Conservation (phyloP, 2,113 vertebrate genomes). For the Pungitius pungitius region DNA sequence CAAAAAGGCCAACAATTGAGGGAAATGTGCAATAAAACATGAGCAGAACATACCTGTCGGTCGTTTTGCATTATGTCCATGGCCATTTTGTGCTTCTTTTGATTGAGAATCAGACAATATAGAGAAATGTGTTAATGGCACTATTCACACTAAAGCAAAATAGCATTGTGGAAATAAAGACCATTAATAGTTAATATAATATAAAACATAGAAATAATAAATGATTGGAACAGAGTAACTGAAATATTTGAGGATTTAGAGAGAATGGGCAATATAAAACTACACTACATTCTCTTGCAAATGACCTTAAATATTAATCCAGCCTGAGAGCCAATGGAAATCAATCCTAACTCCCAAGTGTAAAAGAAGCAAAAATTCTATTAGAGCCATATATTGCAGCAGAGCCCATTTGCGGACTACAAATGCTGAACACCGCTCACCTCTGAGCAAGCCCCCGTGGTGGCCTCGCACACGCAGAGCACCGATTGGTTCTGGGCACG, state of each 20-base stretch:
- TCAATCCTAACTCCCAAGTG: constrained; percentile 47
- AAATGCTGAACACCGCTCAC: constrained; percentile 69
- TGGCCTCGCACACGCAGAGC: constrained; percentile 84
- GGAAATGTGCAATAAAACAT: background rate
- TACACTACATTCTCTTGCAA: constrained; percentile 43
- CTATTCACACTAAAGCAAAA: background rate
- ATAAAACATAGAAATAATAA: constrained; percentile 16
- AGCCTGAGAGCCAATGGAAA: constrained; percentile 53
- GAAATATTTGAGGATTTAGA: constrained; percentile 28
- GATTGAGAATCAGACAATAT: constrained; percentile 27
- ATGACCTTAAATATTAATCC: constrained; percentile 64
- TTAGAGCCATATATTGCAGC: constrained; percentile 31
- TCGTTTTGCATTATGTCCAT: constrained; percentile 81
- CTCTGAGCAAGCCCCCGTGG: constrained; percentile 84
- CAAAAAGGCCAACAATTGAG: background rate
- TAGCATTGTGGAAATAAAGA: background rate
- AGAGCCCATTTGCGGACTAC: constrained; percentile 36
- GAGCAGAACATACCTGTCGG: constrained; percentile 73
- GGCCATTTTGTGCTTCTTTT: constrained; percentile 82
- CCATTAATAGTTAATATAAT: constrained; percentile 17
- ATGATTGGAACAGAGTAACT: constrained; percentile 2
- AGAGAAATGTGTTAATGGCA: constrained; percentile 5
- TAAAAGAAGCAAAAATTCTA: constrained; percentile 47
- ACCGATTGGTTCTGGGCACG: constrained; percentile 84
- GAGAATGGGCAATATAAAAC: constrained; percentile 30